phyloP scores from a whole-genome alignment of 2,797 vertebrate species.

The Alfaro cultratus region DNA sequence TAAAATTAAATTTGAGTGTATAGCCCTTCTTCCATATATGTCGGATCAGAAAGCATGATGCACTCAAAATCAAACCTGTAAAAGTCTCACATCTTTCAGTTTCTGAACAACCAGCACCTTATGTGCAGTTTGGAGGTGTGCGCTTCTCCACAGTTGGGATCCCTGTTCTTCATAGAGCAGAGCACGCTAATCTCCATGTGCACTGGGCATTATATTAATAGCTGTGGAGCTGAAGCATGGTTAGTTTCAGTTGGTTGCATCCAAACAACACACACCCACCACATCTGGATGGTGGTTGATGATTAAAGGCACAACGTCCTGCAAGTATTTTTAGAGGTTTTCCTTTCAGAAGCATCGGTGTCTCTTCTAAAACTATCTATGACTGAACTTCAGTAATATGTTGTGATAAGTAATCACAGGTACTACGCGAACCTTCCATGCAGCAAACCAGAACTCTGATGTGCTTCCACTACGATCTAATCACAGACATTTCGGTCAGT shows the following conservation, averaged over 20 bases:
- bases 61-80: not conserved
- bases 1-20: not conserved
- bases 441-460: not conserved
- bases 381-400: not conserved
- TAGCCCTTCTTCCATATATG: not conserved
- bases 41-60: not conserved
- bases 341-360: not conserved
- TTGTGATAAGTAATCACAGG: not conserved
- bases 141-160: not conserved
- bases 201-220: not conserved
- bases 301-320: not conserved
- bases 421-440: not conserved
- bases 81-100: not conserved
- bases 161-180: not conserved
- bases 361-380: not conserved
- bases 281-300: not conserved
- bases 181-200: not conserved
- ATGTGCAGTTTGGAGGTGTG: not conserved
- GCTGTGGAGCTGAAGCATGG: not conserved
- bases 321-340: not conserved
- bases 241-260: not conserved
- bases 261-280: not conserved
- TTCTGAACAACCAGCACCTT: not conserved
- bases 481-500: not conserved
- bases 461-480: not conserved